Conservation (phyloP, 2,797 vertebrate species). For the Arrhamphus sclerolepis region DNA sequence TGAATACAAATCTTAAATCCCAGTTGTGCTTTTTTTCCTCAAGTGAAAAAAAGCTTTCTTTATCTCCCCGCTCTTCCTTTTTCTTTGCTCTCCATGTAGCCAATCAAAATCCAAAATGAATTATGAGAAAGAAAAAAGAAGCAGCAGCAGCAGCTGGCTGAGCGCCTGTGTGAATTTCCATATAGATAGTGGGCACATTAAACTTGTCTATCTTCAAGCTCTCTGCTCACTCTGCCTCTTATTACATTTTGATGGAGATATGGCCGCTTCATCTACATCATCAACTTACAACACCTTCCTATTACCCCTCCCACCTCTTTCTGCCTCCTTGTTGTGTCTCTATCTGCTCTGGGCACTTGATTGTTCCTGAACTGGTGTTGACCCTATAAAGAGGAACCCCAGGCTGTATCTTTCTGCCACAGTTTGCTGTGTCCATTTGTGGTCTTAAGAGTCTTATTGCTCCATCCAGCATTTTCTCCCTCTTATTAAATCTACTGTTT, state of each 20-base stretch:
- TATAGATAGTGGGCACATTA: conserved; percentile 83
- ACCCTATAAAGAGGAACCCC: conserved; percentile 62
- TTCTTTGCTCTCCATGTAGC: conserved; percentile 50
- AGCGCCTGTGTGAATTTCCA: conserved; percentile 76
- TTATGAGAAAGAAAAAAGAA: conserved; percentile 51
- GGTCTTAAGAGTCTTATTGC: conserved; percentile 24
- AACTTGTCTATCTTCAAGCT: conserved; percentile 74
- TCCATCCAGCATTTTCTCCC: conserved; percentile 20
- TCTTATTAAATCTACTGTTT: conserved; percentile 36
- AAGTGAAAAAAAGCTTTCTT: conserved; percentile 54
- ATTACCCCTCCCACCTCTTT: conserved; percentile 12
- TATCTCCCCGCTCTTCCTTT: conserved; percentile 69
- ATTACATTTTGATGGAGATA: conserved; percentile 77
- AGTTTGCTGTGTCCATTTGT: conserved; percentile 32
- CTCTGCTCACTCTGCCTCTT: conserved; percentile 67
- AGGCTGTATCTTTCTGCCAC: conserved; percentile 11
- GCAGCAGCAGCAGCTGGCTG: conserved; percentile 37
- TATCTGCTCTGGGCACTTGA: conserved; percentile 64
- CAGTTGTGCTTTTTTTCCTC: conserved; percentile 61
- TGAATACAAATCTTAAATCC: conserved; percentile 75
- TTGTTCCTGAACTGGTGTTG: conserved; percentile 65
- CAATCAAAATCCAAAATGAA: conserved; percentile 69
- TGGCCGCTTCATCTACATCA: conserved; percentile 70
- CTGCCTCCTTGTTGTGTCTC: conserved; percentile 20
- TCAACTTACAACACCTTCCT: conserved; percentile 11